phyloP scores from a whole-genome alignment of 1,140 invertebrate species.

The Hycleus cichorii region DNA sequence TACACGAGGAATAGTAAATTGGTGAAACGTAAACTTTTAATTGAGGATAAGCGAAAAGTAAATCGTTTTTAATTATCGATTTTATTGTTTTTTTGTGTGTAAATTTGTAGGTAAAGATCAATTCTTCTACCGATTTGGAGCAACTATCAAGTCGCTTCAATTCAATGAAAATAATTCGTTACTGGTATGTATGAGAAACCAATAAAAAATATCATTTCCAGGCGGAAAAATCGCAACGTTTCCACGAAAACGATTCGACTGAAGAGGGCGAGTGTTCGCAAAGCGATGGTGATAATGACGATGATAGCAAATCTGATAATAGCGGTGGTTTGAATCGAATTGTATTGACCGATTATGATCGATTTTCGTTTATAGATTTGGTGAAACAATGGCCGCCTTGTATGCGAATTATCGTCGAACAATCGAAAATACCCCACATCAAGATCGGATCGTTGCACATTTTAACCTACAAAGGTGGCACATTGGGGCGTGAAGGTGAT shows the following conservation, averaged over 20 bases:
- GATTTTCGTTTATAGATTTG: conserved; percentile 52
- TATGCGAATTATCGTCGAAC: conserved; percentile 76
- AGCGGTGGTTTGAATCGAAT: conserved; percentile 21
- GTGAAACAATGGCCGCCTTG: conserved; percentile 73
- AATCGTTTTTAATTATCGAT: neutral
- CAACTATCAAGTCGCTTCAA: conserved; percentile 40
- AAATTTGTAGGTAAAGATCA: conserved; percentile 36
- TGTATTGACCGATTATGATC: too few species aligned
- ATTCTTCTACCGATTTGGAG: conserved; percentile 34
- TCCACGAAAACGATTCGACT: conserved; percentile 25
- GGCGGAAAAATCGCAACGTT: conserved; percentile 30
- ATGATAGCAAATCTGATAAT: conserved; percentile 21
- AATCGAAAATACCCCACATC: conserved; percentile 59
- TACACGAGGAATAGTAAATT: neutral
- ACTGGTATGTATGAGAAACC: conserved; percentile 42
- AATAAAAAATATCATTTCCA: conserved; percentile 46
- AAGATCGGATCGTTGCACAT: conserved; percentile 72
- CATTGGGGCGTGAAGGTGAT: conserved; percentile 73
- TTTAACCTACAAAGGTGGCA: conserved; percentile 80
- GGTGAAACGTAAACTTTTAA: conserved; percentile 16
- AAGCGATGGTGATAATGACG: conserved; percentile 17
- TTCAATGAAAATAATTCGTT: conserved; percentile 44
- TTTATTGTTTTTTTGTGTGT: conserved; percentile 1
- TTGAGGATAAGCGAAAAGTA: conserved; percentile 24
- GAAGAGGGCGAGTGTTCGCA: conserved; percentile 65